Base-by-base conservation (phyloP, 2,113 vertebrate genomes). In the Felis chaus region DNA sequence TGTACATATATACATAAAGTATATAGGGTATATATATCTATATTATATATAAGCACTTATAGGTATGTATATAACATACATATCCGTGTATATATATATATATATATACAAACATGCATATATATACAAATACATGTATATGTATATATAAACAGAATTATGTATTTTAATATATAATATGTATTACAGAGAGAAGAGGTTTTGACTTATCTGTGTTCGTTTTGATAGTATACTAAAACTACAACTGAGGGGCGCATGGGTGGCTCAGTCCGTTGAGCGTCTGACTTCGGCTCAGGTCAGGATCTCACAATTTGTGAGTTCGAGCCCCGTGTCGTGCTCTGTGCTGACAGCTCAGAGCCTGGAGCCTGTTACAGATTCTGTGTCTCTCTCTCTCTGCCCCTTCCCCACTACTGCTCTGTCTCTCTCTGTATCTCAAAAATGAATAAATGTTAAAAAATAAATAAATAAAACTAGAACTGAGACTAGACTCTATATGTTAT, bases 401-500 rank as follows among this genome's bases (percentile, higher is more conserved):
- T 45, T 45, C 45, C 45, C 45, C 7, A 8, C 45, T 45, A 7
- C 45, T 45, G 41, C 41, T 45, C 41, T 45, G 41, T 8, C 41
- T 45, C 41, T 45, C 41, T 45, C 41, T 45, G 45, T 45, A 45
- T 45, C 45, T 45, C 45, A 45, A 45, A 45, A 45, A 45, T 45
- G 45, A 45, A 45, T 45, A 45, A 45, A 45, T 45, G 45, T 45
- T 45, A 45, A 45, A 45, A 45, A 45, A 45, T 91, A 91, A 96
- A 95, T 91, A 91, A 96, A 95, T 91, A 91, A 96, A 95, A 91
- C 29, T 61, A 48, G 15, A 91, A n/a, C 74, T 45, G 48, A 91
- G 14, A 69, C 4, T 78, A 89, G 29, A 85, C 33, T 39, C 2
- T 84, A 0, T 41, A 68, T 53, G 18, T 92, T 48, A 39, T 68